phyloP scores from a whole-genome alignment of 2,113 vertebrate species.

The Sturnira hondurensis region DNA sequence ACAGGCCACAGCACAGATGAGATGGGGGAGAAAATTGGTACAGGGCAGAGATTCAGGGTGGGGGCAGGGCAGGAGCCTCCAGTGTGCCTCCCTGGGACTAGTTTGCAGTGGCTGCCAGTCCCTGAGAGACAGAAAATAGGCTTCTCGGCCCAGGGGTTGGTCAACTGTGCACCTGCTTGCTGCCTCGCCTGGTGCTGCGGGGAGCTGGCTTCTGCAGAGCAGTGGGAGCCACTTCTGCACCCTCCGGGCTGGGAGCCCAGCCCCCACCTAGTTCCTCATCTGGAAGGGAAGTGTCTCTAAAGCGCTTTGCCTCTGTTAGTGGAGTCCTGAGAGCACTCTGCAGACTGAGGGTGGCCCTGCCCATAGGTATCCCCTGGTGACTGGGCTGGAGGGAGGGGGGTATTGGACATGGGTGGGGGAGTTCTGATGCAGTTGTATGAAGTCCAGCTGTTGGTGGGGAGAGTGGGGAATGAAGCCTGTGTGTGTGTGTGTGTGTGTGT shows the following conservation, averaged over 20 bases:
- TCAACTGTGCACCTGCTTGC: not conserved
- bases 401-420: rapidly evolving
- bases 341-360: not conserved
- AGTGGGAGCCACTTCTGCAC: not conserved
- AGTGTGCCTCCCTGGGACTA: not conserved
- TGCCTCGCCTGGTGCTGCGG: not conserved
- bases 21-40: not conserved
- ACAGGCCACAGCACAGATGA: not conserved
- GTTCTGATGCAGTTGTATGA: not conserved
- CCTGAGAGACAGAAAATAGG: not conserved
- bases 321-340: not conserved
- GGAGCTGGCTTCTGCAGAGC: not conserved
- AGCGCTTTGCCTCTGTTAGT: not conserved
- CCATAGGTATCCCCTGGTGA: conserved; percentile 6
- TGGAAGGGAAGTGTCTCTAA: conserved; percentile 61
- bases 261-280: conserved; percentile 71
- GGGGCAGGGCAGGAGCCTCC: not conserved
- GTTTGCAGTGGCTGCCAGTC: not conserved
- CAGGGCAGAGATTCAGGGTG: not conserved
- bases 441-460: not conserved
- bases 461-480: not conserved
- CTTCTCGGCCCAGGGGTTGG: not conserved
- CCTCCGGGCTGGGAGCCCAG: conserved; percentile 1
- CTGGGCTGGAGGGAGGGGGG: not conserved
- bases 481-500: not conserved